These are phyloP conservation scores for Tachyglossus aculeatus DNA, from an alignment of 2,797 vertebrate species.

Conservation along the genomic window DNA sequence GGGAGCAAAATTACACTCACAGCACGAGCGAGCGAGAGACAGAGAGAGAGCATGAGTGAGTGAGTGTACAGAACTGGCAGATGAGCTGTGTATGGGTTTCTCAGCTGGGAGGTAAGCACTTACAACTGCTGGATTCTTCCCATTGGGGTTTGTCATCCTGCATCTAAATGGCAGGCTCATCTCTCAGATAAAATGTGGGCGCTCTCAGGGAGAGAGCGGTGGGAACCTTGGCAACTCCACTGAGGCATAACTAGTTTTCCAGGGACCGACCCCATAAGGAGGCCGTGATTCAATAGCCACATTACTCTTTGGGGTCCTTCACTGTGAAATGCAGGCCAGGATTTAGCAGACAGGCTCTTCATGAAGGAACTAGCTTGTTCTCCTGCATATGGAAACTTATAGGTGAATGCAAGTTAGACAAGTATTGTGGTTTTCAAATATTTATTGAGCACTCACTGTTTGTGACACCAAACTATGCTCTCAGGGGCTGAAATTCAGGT, in stretches of 20 bases:
- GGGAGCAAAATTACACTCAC: background rate
- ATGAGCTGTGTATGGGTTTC: no score
- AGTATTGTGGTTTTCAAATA: background rate
- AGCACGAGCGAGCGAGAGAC: no score
- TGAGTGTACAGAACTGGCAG: background rate
- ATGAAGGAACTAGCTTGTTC: background rate
- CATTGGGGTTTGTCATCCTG: background rate
- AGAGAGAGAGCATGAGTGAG: background rate
- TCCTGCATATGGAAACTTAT: background rate
- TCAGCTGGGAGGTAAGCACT: background rate
- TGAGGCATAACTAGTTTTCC: no score
- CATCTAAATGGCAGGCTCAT: background rate
- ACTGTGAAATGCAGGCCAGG: background rate
- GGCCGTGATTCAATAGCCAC: background rate
- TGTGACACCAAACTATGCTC: background rate
- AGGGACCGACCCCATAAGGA: background rate
- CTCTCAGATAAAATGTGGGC: background rate
- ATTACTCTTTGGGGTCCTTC: background rate
- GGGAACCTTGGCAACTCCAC: background rate
- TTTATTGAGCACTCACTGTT: background rate
- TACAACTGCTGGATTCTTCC: background rate
- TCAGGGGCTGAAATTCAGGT: background rate
- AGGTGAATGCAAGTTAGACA: background rate
- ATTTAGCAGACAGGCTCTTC: background rate
- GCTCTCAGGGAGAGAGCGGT: background rate